phyloP scores from a whole-genome alignment of 1,140 invertebrate genomes.

The Drosophila tristis region DNA sequence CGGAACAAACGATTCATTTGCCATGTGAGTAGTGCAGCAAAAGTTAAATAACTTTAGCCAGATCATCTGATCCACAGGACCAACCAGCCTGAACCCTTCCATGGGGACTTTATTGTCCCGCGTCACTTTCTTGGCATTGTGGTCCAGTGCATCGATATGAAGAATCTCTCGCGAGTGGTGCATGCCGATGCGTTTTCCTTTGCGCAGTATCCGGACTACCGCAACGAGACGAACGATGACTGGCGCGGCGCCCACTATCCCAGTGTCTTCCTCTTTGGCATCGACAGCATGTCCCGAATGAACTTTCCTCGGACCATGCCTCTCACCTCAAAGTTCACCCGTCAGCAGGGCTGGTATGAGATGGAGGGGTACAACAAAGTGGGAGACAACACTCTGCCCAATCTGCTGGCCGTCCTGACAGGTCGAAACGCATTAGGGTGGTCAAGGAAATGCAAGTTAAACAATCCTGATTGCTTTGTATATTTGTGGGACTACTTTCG shows the following conservation, averaged over 20 bases:
- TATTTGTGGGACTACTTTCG: slow-evolving; percentile 92
- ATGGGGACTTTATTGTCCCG: slow-evolving; percentile 24
- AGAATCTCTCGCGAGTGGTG: slow-evolving; percentile 2
- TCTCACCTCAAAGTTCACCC: slow-evolving; percentile 31
- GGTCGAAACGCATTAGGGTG: slow-evolving; percentile 85
- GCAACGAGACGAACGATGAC: slow-evolving; percentile 1
- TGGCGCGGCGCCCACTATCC: slow-evolving; percentile 58
- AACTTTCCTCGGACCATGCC: slow-evolving; percentile 54
- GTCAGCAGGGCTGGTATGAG: slow-evolving; percentile 35
- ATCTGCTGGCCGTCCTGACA: slow-evolving; percentile 90
- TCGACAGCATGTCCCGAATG: slow-evolving; percentile 30
- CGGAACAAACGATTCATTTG: too few species aligned
- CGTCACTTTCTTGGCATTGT: slow-evolving; percentile 19
- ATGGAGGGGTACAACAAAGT: slow-evolving; percentile 76
- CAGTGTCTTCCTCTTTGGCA: slow-evolving; percentile 36
- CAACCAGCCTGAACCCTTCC: neutral
- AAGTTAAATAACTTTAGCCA: too few species aligned
- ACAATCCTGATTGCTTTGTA: slow-evolving; percentile 84
- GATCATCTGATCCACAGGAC: too few species aligned
- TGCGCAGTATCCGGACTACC: slow-evolving; percentile 16
- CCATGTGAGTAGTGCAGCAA: too few species aligned
- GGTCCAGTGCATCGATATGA: slow-evolving; percentile 9
- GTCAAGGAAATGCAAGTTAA: slow-evolving; percentile 85
- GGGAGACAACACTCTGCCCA: slow-evolving; percentile 92
- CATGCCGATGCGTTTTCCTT: slow-evolving; percentile 47